Conservation (phyloP, 2,797 vertebrate genomes). For the Pipistrellus pygmaeus region DNA sequence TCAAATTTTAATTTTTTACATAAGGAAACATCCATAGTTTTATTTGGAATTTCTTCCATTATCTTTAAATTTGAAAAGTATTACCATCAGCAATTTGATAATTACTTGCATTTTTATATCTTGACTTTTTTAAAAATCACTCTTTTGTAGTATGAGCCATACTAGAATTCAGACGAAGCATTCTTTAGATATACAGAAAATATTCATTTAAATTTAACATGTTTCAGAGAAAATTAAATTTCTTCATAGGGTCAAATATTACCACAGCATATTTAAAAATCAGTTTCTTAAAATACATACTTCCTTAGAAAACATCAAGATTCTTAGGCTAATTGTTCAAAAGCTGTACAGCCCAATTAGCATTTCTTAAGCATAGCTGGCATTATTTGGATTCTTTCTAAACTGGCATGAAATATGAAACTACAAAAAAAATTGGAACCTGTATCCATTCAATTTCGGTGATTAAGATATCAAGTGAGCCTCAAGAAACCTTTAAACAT, state of each 20-base stretch:
- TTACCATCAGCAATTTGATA: neutral
- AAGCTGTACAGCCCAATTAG: neutral
- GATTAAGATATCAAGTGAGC: neutral
- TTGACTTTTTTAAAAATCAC: neutral
- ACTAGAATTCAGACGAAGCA: neutral
- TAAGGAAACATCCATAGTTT: neutral
- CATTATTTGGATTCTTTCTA: neutral
- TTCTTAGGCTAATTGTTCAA: neutral
- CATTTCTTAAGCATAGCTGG: slow-evolving; percentile 3
- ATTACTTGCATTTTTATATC: neutral
- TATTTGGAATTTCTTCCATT: neutral
- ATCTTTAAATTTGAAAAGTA: slow-evolving; percentile 16
- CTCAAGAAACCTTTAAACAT: neutral
- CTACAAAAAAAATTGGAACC: neutral
- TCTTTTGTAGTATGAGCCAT: neutral
- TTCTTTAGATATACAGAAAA: neutral
- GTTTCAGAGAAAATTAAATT: neutral
- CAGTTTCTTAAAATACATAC: neutral
- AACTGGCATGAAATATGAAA: neutral
- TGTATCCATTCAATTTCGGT: neutral
- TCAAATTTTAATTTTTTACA: neutral
- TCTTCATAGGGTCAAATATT: neutral
- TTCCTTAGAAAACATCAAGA: neutral
- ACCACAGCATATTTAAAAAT: neutral
- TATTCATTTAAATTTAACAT: slow-evolving; percentile 8